Base-by-base conservation (phyloP, 2,113 vertebrate species). In the Seriola rivoliana region DNA sequence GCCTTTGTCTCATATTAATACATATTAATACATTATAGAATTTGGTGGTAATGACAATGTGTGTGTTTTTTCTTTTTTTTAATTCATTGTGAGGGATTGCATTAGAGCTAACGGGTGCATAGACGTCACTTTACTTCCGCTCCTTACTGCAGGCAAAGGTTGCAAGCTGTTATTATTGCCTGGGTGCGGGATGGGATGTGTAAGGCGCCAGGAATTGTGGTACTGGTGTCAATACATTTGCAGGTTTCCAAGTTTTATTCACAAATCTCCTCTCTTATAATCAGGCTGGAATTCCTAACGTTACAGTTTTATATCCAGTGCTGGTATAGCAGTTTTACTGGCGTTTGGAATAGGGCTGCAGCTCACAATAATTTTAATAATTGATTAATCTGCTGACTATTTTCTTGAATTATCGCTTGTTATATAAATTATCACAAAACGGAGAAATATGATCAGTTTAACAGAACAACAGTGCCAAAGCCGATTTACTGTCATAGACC, bases 121-220 rank as follows among this genome's bases (percentile, higher is more conserved):
- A 60, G 46, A 80, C 86, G 69, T 65, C 76, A 75, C 75, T 58
- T 58, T 57, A 84, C 78, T 84, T 88, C 71, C 64, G 71, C 64
- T 54, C 19, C 7, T 60, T 46, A 71, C 65, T 78, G 75, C 71
- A 81, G 74, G 25, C 63, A 65, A 40, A 67, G 29, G 42, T 23
- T 74, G 52, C 76, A 19, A 25, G 58, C 60, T 55, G 48, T 55
- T 32, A 14, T 69, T 68, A 58, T 36, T 50, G 71, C 11, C 23
- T 52, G n/a, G 21, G 38, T 77, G 68, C 4, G 16, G 29, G 54
- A 66, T 21, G 52, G 48, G 55, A 72, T 52, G 50, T 78, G 62
- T 54, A 55, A 34, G 34, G 12, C 4, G 42, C 1, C 29, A 69
- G 42, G 42, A 21, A 48, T 29, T 14, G 2, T 75, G 23, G 8